Evolutionary conservation across 1,140 invertebrate genomes (phyloP).

Genomic region (Calephelis nemesis): DNA sequence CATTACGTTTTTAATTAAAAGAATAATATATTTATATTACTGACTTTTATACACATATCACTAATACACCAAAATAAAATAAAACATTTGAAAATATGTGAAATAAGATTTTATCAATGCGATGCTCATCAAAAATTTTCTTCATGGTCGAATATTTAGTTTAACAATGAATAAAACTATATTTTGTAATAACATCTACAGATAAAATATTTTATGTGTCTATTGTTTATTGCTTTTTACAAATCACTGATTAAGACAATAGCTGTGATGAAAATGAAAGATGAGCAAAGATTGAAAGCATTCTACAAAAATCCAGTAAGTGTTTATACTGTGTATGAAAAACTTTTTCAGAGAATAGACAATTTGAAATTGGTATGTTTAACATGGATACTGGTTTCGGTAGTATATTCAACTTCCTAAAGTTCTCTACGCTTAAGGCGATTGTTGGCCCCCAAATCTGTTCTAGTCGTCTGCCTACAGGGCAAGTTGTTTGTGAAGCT

Average conservation of each 20-base stretch:
- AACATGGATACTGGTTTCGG: too few species aligned
- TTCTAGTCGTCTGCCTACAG: too few species aligned
- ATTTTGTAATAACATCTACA: conserved; percentile 38
- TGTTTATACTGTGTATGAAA: conserved; percentile 46
- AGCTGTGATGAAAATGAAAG: conserved; percentile 35
- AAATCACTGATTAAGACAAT: conserved; percentile 27
- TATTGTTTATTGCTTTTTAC: conserved; percentile 45
- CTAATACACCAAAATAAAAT: conserved; percentile 38
- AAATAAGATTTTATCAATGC: conserved; percentile 63
- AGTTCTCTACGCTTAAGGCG: too few species aligned
- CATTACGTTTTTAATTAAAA: conserved; percentile 1
- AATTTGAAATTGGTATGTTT: not conserved
- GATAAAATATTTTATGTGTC: conserved; percentile 33
- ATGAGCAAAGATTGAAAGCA: conserved; percentile 67
- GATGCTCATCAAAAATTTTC: conserved; percentile 67
- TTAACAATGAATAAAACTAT: conserved; percentile 44
- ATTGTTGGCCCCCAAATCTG: too few species aligned
- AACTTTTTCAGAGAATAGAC: conserved; percentile 55
- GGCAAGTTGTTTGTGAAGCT: too few species aligned
- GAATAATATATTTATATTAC: conserved; percentile 15
- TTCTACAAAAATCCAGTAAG: conserved; percentile 40
- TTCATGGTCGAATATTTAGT: conserved; percentile 29
- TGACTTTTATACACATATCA: conserved; percentile 26
- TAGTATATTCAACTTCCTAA: too few species aligned
- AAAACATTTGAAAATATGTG: conserved; percentile 77